Evolutionary conservation across 2,888 invertebrate genomes (phyloP), one percentile per base, ranked within the genome.

Genomic region (Mechanitis messenoides): DNA sequence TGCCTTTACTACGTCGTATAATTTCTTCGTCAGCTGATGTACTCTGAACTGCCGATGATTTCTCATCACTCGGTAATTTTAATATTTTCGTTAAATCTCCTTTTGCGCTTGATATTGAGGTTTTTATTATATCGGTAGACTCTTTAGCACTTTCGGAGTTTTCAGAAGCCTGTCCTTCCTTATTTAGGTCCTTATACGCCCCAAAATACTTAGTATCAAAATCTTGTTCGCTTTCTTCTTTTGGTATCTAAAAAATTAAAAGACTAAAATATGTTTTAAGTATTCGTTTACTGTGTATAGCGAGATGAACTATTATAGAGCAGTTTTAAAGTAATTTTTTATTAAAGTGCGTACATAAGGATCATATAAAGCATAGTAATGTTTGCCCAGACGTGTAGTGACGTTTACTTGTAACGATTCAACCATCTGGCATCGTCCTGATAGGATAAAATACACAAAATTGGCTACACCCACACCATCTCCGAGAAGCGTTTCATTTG

Each of bases 361-460:
- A 72, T 91, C 84, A 64, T 90, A 86, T 2, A 92, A 74, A n/a
- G 80, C 73, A 63, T 91, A 92, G 65, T 76, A 82, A 45, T 76
- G 81, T 62, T 80, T 84, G 3, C 83, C 81, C 7, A 83, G 72
- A 38, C 72, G 77, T 53, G 75, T 74, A 45, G 76, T 77, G 47
- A 87, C 80, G 28, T 80, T 74, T 46, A 92, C 80, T 71, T 89
- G 76, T 60, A 93, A 76, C 33, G 91, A 87, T 71, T 93, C 92
- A 64, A 93, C 91, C 79, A 93, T 88, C 73, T 91, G 91, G 71
- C 92, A 92, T 60, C 85, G 87, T 1, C 93, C 93, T 47, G 91
- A 87, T 54, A 93, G 77, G 55, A 93, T 72, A 70, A 93, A 93
- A 74, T 93, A 92, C 12, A 87, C 87, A 47, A 84, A 86, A 73